Evolutionary conservation across 2,888 invertebrate genomes (phyloP), one percentile per base, ranked within the genome.

Genomic region (Stegana nigrithorax): DNA sequence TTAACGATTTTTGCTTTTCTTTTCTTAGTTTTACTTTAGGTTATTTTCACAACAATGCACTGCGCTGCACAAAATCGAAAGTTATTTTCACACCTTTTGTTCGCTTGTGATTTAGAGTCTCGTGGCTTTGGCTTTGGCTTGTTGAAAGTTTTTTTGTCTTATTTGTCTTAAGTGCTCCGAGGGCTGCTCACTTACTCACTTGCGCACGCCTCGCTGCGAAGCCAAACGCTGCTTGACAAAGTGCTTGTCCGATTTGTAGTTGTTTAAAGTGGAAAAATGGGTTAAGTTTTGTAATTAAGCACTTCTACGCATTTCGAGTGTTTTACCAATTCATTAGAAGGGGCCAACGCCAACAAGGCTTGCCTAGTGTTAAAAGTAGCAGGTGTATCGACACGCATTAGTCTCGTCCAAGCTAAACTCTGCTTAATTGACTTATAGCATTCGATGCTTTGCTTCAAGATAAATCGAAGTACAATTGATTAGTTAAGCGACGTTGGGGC

Each of bases 261-360:
- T 39, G 39, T 14, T 39, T 39, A 14, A 17, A 14, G 39, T 26
- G 3, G 19, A 36, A 55, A 55, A 55, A 36, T 55, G 53, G 32
- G 53, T 55, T 55, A 55, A 55, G 53, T 55, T 55, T 55, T 55
- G 53, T 55, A 55, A 55, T 55, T 55, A 55, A 55, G 53, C 53
- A 55, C 53, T 55, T 36, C 10, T 32, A 21, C 32, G 32, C 36
- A 55, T 55, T 21, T 21, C n/a, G n/a, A n/a, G n/a, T n/a, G n/a
- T n/a, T n/a, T n/a, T n/a, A n/a, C n/a, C n/a, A n/a, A n/a, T n/a
- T n/a, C n/a, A n/a, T n/a, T n/a, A n/a, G n/a, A n/a, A n/a, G n/a
- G n/a, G n/a, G n/a, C n/a, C n/a, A n/a, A n/a, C n/a, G n/a, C n/a
- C n/a, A n/a, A n/a, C n/a, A n/a, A n/a, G n/a, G n/a, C n/a, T n/a